Conservation (phyloP, 1,140 invertebrate species). For the Magallana gigas region DNA sequence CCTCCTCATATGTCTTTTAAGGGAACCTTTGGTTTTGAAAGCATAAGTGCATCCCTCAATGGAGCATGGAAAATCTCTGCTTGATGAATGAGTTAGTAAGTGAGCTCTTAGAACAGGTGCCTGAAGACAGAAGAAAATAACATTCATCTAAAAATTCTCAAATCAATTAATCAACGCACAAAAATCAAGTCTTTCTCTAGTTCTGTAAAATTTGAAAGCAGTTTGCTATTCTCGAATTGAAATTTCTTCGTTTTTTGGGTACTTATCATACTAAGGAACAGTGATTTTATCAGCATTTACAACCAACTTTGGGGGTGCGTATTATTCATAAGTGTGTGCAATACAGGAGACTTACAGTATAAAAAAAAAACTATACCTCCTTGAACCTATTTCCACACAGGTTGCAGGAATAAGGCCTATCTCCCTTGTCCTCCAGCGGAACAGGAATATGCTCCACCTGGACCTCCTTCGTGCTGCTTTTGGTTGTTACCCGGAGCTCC, state of each 20-base stretch:
- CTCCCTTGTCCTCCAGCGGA: slow-evolving; percentile 48
- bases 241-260: too few relatives aligned
- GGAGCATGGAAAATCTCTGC: slow-evolving; percentile 70
- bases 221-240: too few relatives aligned
- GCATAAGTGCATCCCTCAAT: slow-evolving; percentile 73
- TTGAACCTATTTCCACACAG: slow-evolving; percentile 71
- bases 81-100: slow-evolving; percentile 73
- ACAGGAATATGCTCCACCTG: slow-evolving; percentile 17
- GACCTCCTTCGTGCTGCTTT: not conserved
- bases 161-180: too few relatives aligned
- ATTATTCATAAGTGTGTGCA: too few relatives aligned
- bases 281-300: too few relatives aligned
- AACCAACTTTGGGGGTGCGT: too few relatives aligned
- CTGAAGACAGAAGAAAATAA: slow-evolving; percentile 51
- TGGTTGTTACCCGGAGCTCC: not conserved
- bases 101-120: slow-evolving; percentile 72
- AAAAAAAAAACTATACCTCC: slow-evolving; percentile 61
- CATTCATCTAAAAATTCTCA: too few relatives aligned
- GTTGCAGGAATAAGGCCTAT: slow-evolving; percentile 66
- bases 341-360: too few relatives aligned
- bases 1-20: slow-evolving; percentile 74
- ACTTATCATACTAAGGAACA: too few relatives aligned
- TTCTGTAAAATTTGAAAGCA: too few relatives aligned
- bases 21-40: slow-evolving; percentile 78
- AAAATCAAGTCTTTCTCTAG: too few relatives aligned